Conservation (phyloP, 2,888 invertebrate genomes). For the Pocota personata region DNA sequence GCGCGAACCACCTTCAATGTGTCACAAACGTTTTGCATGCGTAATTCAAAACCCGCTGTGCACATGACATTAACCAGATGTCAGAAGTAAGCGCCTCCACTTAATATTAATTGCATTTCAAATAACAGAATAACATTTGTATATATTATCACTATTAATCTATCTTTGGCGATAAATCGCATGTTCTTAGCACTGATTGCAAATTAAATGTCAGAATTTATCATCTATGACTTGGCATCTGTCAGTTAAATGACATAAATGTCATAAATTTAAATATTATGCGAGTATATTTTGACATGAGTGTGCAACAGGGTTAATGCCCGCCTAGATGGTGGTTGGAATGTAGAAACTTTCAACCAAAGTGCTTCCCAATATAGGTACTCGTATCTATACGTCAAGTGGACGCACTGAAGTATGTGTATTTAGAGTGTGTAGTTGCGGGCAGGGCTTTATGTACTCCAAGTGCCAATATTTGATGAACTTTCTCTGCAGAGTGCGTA, state of each 20-base stretch:
- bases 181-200: slow-evolving; percentile 32
- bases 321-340: neutral
- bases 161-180: slow-evolving; percentile 25
- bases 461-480: slow-evolving; percentile 51
- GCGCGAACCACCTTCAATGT: slow-evolving; percentile 57
- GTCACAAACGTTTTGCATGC: slow-evolving; percentile 60
- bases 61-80: slow-evolving; percentile 68
- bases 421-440: too few species aligned
- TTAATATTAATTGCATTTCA: slow-evolving; percentile 59
- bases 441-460: neutral
- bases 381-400: neutral
- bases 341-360: neutral
- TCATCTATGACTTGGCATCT: slow-evolving; percentile 15
- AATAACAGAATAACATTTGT: slow-evolving; percentile 36
- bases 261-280: slow-evolving; percentile 8
- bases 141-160: slow-evolving; percentile 16
- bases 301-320: neutral
- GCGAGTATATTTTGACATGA: neutral
- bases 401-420: neutral
- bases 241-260: slow-evolving; percentile 40
- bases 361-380: neutral
- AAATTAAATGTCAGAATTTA: slow-evolving; percentile 51
- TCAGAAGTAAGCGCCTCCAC: slow-evolving; percentile 56
- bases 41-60: slow-evolving; percentile 41
- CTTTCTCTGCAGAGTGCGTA: slow-evolving; percentile 35